Conservation (phyloP, 2,797 vertebrate species). For the Apogon hyalosoma region DNA sequence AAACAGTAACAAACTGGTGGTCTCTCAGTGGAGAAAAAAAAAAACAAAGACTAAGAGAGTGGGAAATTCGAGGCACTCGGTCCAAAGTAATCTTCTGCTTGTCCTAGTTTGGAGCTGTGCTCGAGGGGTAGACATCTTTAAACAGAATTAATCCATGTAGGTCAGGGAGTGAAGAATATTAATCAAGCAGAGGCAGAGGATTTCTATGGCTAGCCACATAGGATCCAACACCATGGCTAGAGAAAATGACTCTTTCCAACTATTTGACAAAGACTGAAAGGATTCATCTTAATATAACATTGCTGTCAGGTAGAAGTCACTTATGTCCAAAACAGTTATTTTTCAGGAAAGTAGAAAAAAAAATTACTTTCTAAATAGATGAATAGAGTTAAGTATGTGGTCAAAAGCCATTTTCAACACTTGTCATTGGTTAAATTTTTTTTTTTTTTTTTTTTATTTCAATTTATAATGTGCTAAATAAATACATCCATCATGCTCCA, state of each 20-base stretch:
- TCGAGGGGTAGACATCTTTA: constrained; percentile 46
- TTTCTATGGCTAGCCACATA: constrained; percentile 16
- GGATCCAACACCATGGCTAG: constrained; percentile 11
- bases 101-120: constrained; percentile 44
- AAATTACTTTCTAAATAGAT: no score
- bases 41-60: constrained; percentile 5
- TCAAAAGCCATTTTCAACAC: no score
- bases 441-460: no score
- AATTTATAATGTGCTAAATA: no score
- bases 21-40: constrained; percentile 7
- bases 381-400: no score
- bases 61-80: not conserved
- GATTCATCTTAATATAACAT: no score
- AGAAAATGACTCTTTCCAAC: constrained; percentile 10
- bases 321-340: no score
- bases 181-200: constrained; percentile 50
- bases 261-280: not conserved
- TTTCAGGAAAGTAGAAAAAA: no score
- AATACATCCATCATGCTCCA: no score
- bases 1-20: not conserved
- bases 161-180: constrained; percentile 61
- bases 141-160: constrained; percentile 64
- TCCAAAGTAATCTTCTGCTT: constrained; percentile 38
- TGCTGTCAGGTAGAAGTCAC: no score
- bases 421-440: no score